phyloP scores from a whole-genome alignment of 2,888 invertebrate genomes.

The Caenorhabditis sinica region DNA sequence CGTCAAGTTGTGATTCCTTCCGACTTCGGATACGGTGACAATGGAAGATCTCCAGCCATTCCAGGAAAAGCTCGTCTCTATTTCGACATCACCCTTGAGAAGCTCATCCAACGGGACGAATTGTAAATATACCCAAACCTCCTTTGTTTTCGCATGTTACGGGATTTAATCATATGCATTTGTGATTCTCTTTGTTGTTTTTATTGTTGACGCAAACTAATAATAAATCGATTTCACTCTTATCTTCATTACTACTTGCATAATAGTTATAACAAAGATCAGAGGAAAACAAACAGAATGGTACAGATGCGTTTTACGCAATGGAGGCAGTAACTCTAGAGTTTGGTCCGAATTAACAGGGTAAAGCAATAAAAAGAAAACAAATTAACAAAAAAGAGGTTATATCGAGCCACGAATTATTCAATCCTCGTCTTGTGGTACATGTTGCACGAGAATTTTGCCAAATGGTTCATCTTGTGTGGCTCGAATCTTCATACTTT shows the following conservation, averaged over 20 bases:
- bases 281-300: constrained; percentile 5
- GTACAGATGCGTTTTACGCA: no score
- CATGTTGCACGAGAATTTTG: constrained; percentile 4
- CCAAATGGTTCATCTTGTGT: constrained; percentile 33
- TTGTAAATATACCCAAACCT: constrained; percentile 61
- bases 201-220: constrained; percentile 45
- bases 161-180: constrained; percentile 33
- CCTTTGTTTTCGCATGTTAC: constrained; percentile 45
- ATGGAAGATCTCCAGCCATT: constrained; percentile 81
- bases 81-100: constrained; percentile 83
- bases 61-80: constrained; percentile 82
- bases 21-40: constrained; percentile 81
- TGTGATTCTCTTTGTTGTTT: constrained; percentile 57
- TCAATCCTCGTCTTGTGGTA: neutral
- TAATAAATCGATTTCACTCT: constrained; percentile 58
- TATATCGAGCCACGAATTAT: neutral
- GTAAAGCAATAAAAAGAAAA: no score
- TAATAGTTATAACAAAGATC: neutral
- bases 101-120: constrained; percentile 81
- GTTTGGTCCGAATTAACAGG: no score
- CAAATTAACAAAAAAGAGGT: neutral
- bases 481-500: constrained; percentile 21
- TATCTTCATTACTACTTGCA: neutral
- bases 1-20: constrained; percentile 82
- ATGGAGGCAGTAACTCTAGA: no score